Percentiles rank a stretch among this genome's conserved stretches.
Evolutionary conservation across 2,888 invertebrate species (phyloP).

Genomic region (Thumatha senex): DNA sequence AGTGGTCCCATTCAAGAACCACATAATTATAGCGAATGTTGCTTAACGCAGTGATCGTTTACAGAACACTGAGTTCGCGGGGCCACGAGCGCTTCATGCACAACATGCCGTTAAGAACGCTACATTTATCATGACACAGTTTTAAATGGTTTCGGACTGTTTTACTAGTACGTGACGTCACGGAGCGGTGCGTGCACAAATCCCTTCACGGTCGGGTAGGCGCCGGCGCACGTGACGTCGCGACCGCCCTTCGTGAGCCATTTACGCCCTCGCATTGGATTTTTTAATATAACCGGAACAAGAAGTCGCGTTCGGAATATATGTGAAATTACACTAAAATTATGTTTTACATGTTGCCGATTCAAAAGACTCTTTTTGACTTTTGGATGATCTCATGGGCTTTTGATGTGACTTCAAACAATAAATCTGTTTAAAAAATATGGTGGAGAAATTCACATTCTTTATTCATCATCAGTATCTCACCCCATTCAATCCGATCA

Average conservation of each 20-base stretch:
- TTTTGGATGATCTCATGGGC: not conserved
- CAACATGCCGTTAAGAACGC: no score
- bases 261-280: slow-evolving; percentile 45
- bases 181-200: slow-evolving; percentile 27
- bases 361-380: not conserved
- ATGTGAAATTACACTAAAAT: slow-evolving; percentile 28
- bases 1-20: no score
- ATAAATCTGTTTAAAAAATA: no score
- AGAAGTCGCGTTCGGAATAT: slow-evolving; percentile 16
- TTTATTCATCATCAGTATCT: no score
- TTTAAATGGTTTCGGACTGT: not conserved
- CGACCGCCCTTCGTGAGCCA: slow-evolving; percentile 28
- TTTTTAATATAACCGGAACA: slow-evolving; percentile 47
- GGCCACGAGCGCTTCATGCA: no score
- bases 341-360: slow-evolving; percentile 13
- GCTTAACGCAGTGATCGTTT: no score
- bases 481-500: no score
- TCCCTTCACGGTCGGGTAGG: slow-evolving; percentile 25
- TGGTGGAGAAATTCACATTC: no score
- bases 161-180: slow-evolving; percentile 32
- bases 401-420: no score
- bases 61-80: no score
- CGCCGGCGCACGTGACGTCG: slow-evolving; percentile 35
- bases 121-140: not conserved
- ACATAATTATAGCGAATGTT: no score